These are phyloP conservation scores for Dicycla oo DNA, from an alignment of 2,888 invertebrate species.

Conservation along the genomic window DNA sequence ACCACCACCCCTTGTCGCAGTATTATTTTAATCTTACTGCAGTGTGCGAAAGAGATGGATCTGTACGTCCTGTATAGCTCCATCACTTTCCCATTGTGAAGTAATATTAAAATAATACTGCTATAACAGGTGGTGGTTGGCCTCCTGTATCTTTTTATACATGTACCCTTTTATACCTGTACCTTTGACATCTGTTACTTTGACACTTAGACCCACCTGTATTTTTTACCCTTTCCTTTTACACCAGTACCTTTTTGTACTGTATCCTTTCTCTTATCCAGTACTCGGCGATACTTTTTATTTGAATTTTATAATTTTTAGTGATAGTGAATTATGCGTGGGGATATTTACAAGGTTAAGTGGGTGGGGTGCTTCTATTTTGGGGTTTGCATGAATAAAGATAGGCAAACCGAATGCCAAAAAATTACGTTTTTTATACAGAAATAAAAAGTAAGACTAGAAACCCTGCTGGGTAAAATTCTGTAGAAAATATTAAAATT, in stretches of 20 bases:
- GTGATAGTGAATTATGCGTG: neutral
- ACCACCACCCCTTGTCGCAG: no score
- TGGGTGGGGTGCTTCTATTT: neutral
- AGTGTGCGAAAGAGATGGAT: no score
- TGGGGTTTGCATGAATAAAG: conserved; percentile 21
- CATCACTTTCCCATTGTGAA: no score
- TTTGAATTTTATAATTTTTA: neutral
- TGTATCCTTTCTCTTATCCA: neutral
- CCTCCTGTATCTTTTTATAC: neutral
- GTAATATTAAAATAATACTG: no score
- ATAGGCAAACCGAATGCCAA: neutral
- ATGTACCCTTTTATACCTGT: neutral
- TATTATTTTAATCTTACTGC: no score
- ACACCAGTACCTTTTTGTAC: neutral
- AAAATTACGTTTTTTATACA: neutral
- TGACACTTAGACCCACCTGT: neutral
- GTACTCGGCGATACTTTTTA: neutral
- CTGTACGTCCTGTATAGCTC: no score
- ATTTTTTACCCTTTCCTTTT: neutral
- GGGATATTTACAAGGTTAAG: neutral
- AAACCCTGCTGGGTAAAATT: neutral
- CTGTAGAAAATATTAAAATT: neutral
- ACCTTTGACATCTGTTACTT: neutral
- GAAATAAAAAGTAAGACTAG: neutral
- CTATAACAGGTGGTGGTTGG: no score